phyloP scores from a whole-genome alignment of 2,113 vertebrate species.

The Bubo bubo region DNA sequence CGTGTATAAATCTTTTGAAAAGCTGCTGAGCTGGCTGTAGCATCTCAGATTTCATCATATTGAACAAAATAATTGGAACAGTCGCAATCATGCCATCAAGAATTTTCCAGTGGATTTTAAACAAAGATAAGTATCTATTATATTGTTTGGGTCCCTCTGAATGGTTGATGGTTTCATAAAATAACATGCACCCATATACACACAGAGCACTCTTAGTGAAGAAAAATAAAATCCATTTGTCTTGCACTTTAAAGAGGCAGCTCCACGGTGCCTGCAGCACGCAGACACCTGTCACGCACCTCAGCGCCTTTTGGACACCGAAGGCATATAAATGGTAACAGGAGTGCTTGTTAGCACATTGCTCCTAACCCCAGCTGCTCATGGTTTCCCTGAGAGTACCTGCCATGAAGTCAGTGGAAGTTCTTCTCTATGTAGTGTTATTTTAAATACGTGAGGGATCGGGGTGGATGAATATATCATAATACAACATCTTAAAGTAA shows the following conservation, averaged over 20 bases:
- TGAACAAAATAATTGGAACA: background rate
- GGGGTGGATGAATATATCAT: background rate
- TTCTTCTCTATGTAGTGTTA: background rate
- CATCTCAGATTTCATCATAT: background rate
- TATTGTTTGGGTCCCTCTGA: background rate
- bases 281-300: fast-evolving
- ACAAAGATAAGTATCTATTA: background rate
- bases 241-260: background rate
- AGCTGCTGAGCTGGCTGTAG: background rate
- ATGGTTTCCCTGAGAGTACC: background rate
- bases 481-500: background rate
- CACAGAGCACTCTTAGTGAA: background rate
- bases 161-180: background rate
- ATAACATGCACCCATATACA: background rate
- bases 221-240: background rate
- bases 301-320: background rate
- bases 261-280: background rate
- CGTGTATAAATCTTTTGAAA: background rate
- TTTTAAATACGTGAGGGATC: background rate
- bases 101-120: background rate
- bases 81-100: background rate
- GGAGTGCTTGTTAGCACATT: background rate
- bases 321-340: background rate
- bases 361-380: background rate
- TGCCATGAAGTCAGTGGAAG: background rate